phyloP scores from a whole-genome alignment of 2,797 vertebrate genomes.

The Manis pentadactyla region DNA sequence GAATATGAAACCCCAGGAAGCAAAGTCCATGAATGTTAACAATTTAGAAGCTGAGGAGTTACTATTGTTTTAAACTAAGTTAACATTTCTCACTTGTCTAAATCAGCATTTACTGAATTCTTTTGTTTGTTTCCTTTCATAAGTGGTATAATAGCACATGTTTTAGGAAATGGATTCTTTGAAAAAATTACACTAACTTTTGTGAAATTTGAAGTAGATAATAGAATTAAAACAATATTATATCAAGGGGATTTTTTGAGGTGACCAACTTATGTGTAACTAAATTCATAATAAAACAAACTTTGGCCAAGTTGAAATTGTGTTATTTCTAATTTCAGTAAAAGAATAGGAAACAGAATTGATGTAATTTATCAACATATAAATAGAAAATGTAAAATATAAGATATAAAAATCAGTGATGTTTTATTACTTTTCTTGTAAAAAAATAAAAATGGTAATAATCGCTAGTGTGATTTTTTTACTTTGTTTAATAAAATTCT shows the following conservation, averaged over 20 bases:
- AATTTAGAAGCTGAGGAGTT: conserved; percentile 65
- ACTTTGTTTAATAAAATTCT: neutral
- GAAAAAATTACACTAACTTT: neutral
- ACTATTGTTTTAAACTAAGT: conserved; percentile 42
- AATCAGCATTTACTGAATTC: conserved; percentile 44
- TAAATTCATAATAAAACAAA: neutral
- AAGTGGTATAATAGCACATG: conserved; percentile 25
- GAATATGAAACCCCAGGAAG: conserved; percentile 62
- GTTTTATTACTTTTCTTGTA: neutral
- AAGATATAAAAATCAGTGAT: too few relatives aligned
- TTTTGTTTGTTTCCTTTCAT: conserved; percentile 50
- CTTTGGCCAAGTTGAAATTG: neutral
- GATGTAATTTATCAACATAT: neutral
- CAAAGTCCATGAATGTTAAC: conserved; percentile 63
- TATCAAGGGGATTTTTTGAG: neutral
- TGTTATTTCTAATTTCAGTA: neutral
- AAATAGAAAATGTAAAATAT: too few relatives aligned
- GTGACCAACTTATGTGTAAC: neutral
- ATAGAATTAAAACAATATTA: conserved; percentile 11
- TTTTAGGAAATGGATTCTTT: conserved; percentile 60
- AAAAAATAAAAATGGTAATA: neutral
- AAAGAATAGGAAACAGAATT: neutral
- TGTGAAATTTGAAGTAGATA: conserved; percentile 1
- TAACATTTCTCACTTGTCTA: conserved; percentile 51
- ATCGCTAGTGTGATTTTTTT: neutral